Conservation (phyloP, 2,797 vertebrate genomes). For the Cichlasoma orientale region DNA sequence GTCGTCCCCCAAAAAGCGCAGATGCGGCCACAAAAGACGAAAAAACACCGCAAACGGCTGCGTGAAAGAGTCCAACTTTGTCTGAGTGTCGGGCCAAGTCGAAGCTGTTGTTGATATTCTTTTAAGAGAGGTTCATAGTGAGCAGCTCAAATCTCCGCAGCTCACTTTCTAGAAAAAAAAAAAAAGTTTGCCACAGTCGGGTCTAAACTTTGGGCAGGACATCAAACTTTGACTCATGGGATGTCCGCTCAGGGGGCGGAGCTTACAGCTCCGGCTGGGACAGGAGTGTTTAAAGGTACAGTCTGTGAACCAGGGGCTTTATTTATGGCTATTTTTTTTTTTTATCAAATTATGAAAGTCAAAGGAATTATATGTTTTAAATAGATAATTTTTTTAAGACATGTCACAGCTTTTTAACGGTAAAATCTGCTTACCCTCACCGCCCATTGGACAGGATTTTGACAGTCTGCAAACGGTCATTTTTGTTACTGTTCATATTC, state of each 20-base stretch:
- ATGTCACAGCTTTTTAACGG: not conserved
- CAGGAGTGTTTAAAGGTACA: conserved; percentile 79
- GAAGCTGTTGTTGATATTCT: not conserved
- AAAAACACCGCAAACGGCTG: conserved; percentile 16
- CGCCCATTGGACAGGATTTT: not conserved
- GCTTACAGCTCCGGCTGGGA: conserved; percentile 63
- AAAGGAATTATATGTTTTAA: not conserved
- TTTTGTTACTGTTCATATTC: not conserved
- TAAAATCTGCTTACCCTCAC: not conserved
- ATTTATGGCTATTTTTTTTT: not conserved
- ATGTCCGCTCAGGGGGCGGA: conserved; percentile 73
- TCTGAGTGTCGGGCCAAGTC: not conserved
- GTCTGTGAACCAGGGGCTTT: conserved; percentile 31
- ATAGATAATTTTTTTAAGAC: not conserved
- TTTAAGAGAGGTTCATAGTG: conserved; percentile 24
- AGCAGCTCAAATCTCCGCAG: conserved; percentile 78
- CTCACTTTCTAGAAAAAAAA: conserved; percentile 72
- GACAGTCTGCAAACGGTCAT: not conserved
- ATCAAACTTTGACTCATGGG: conserved; percentile 85
- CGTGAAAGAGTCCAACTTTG: not conserved
- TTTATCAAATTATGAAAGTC: not conserved
- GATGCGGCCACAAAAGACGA: conserved; percentile 26
- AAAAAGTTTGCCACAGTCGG: conserved; percentile 74
- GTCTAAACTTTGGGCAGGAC: conserved; percentile 84
- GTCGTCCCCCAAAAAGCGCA: conserved; percentile 38